Evolutionary conservation across 2,888 invertebrate species (phyloP), one percentile per base, ranked within the genome.

Genomic region (Limnephilus rhombicus): DNA sequence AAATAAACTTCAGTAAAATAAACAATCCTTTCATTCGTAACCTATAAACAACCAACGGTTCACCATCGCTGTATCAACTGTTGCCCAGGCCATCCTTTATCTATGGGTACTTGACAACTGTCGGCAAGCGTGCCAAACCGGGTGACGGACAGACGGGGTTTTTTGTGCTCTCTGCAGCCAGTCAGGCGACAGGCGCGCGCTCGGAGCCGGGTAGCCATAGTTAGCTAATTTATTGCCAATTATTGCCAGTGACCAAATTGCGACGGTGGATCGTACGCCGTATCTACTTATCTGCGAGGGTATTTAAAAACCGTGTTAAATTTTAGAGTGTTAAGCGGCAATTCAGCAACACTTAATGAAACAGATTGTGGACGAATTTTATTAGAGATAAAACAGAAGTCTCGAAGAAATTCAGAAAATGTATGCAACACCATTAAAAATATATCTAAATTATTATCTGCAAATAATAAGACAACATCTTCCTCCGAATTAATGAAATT

Each of bases 301-400:
- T 68, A 68, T 24, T 68, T 68, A 81, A 81, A n/a, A 80, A 80
- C 2, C 2, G 80, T 53, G 81, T 89, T 7, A 68, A 91, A 82
- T 68, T 68, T 68, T 68, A 89, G 89, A 53, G 88, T 89, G 83
- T n/a, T 91, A 91, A 91, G 83, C 88, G 91, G 49, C 53, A 31
- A 31, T 31, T 31, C 31, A 2, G 31, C 31, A 18, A 31, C 83
- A 88, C 91, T 89, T 91, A 81, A 89, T 29, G 45, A 41, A 41
- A 37, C 83, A 34, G 83, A 37, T 11, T 83, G 37, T 18, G 34
- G 18, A 15, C 18, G 37, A 3, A 83, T 18, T 83, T 83, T 83
- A 68, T 68, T 53, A 18, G 53, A 3, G 18, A 68, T 68, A 68
- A 24, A 68, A 68, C 24, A 68, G 68, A 68, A 24, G 68, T 24